Evolutionary conservation across 2,113 vertebrate genomes (phyloP), one percentile per base, ranked within the genome.

Genomic region (Ophthalmolycus amberensis): DNA sequence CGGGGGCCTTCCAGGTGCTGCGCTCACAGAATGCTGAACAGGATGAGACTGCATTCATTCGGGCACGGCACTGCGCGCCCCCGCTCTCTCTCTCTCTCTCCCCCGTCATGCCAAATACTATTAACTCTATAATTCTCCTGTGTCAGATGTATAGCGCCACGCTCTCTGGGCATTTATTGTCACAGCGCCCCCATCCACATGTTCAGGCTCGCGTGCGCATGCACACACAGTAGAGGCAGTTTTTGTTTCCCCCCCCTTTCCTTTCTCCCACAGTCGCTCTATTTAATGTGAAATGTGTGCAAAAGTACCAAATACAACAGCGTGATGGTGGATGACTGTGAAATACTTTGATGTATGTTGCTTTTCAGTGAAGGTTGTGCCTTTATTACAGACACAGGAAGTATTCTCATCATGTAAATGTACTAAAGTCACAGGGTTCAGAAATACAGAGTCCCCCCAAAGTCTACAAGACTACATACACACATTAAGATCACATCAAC

Each of bases 181-280:
- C 92, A 93, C 90, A 93, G 92, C 91, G 92, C 92, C 92, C 90
- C 92, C 91, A 84, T 91, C 89, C 91, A 92, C 90, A 92, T 92
- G 90, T 90, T 74, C 79, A 65, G 73, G 58, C 56, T 29, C 25
- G 66, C 64, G 48, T 34, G 64, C 70, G 69, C 34, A 34, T 34
- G 34, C 66, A 54, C 65, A 29, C n/a, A 72, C 58, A 77, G 62
- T 32, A 27, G 32, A 78, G 32, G 12, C 34, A 6, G 34, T 5
- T 4, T 34, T 34, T 34, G 3, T 34, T 34, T 34, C 32, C 5
- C 32, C 5, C 5, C 5, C 32, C 5, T 34, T 34, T 34, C 32
- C 32, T 50, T 1, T n/a, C n/a, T 50, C 14, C 63, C 54, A 69
- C 54, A 18, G 18, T 52, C 59, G 32, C 50, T 34, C 22, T 40